These are phyloP conservation scores for Pitta sordida DNA, from an alignment of 2,113 vertebrate species.

Conservation along the genomic window DNA sequence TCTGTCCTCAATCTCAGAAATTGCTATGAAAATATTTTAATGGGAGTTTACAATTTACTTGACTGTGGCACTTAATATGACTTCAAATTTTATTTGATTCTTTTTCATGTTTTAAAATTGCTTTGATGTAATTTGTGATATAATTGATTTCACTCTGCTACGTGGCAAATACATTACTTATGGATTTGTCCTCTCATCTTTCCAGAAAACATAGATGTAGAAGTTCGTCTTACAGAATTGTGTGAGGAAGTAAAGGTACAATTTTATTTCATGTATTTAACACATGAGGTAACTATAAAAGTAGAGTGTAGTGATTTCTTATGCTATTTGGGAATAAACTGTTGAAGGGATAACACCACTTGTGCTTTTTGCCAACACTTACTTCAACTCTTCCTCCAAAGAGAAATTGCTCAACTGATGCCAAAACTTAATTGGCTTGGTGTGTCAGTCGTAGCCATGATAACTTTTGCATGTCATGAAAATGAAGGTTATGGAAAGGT, in stretches of 20 bases:
- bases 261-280: constrained; percentile 1
- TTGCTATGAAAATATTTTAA: background rate
- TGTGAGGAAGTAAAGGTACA: constrained; percentile 95
- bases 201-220: constrained; percentile 93
- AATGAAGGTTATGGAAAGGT: background rate
- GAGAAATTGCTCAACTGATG: background rate
- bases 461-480: background rate
- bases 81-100: background rate
- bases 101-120: background rate
- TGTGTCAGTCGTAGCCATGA: background rate
- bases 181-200: constrained; percentile 55
- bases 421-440: background rate
- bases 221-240: constrained; percentile 87
- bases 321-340: background rate
- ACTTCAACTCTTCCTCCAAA: background rate
- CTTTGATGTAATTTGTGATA: background rate
- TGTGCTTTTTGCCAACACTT: background rate
- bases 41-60: background rate
- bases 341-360: background rate
- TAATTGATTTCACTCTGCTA: constrained; percentile 20
- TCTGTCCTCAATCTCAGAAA: background rate
- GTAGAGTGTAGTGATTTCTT: background rate
- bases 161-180: constrained; percentile 25
- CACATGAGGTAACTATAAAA: background rate
- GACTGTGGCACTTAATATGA: background rate